These are phyloP conservation scores for Acanthiza pusilla DNA, from an alignment of 2,797 vertebrate species.

Conservation along the genomic window DNA sequence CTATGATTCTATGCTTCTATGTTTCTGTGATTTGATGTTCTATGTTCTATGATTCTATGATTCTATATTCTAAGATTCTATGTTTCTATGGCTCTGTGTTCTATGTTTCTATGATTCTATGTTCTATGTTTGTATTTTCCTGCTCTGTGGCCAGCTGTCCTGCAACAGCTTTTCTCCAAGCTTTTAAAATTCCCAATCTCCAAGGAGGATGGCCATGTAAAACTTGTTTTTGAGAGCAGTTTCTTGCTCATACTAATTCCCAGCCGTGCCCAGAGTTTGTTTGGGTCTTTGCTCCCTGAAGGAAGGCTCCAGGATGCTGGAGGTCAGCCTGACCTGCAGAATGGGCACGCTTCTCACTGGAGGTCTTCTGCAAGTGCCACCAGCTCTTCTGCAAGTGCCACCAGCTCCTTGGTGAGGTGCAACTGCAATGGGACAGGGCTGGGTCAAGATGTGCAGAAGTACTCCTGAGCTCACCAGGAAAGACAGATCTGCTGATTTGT, in stretches of 20 bases:
- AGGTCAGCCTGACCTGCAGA: neutral
- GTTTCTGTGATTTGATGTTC: neutral
- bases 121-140: neutral
- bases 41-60: neutral
- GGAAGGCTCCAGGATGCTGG: neutral
- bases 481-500: neutral
- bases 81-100: neutral
- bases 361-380: neutral
- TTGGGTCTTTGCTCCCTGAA: neutral
- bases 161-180: fast-evolving
- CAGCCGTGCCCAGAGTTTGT: neutral
- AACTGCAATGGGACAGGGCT: neutral
- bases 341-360: fast-evolving
- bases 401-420: neutral
- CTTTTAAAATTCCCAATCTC: neutral
- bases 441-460: neutral
- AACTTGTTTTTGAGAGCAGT: neutral
- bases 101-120: neutral
- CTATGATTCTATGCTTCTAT: neutral
- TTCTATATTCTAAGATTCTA: no score
- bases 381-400: neutral
- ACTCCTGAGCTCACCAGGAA: neutral
- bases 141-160: fast-evolving
- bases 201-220: neutral
- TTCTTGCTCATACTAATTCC: neutral